Evolutionary conservation across 2,888 invertebrate species (phyloP).

Genomic region (Rhorus exstirpatorius): DNA sequence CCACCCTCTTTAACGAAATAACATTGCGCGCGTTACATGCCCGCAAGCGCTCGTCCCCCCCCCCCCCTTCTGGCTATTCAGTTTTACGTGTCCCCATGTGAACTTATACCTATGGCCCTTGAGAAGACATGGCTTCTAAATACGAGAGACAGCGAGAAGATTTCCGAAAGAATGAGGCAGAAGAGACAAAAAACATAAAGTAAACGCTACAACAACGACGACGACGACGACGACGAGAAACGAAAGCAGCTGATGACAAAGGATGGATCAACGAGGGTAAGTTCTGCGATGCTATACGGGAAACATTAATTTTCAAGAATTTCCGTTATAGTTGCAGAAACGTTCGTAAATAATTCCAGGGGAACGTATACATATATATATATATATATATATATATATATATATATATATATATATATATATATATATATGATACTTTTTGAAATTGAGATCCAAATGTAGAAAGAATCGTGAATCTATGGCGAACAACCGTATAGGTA

Average conservation of each 20-base stretch:
- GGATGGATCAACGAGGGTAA: slow-evolving; percentile 36
- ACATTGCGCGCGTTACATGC: neutral
- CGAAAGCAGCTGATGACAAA: slow-evolving; percentile 64
- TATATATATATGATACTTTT: no score
- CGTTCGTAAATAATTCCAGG: slow-evolving; percentile 26
- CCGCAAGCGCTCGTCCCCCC: neutral
- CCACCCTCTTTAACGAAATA: slow-evolving; percentile 73
- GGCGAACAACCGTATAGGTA: neutral
- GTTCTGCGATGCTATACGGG: slow-evolving; percentile 34
- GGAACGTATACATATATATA: neutral
- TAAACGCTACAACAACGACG: no score
- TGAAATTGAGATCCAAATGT: slow-evolving; percentile 18
- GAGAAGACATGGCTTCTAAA: neutral
- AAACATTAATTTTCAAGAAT: slow-evolving; percentile 57
- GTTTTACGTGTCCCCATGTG: slow-evolving; percentile 38
- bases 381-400: no score
- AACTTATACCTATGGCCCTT: slow-evolving; percentile 33
- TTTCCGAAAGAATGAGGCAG: slow-evolving; percentile 15
- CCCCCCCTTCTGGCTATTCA: no score
- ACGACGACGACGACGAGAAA: no score
- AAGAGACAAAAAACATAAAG: slow-evolving; percentile 26
- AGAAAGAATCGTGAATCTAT: slow-evolving; percentile 12
- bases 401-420: no score
- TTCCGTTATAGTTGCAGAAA: slow-evolving; percentile 32
- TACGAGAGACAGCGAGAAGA: slow-evolving; percentile 51